These are phyloP conservation scores for Dreissena polymorpha DNA, from an alignment of 1,140 invertebrate species.

Conservation along the genomic window DNA sequence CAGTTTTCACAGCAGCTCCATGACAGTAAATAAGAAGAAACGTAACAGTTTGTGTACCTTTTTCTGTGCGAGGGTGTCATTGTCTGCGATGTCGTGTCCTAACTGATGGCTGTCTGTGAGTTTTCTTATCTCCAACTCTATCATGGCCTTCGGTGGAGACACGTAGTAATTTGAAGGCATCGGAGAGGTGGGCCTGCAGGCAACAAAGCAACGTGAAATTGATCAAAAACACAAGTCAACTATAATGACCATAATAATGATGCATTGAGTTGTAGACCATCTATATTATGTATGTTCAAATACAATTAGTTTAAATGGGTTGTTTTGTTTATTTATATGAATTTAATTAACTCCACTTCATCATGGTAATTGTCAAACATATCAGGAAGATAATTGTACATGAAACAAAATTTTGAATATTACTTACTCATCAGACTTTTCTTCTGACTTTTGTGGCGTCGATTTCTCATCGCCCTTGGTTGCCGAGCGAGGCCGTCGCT, in stretches of 20 bases:
- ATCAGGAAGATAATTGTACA: no score
- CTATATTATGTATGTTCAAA: background rate
- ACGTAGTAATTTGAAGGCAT: slow-evolving; percentile 71
- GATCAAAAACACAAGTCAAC: background rate
- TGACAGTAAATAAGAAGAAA: no score
- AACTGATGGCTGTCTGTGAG: slow-evolving; percentile 71
- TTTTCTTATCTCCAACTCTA: slow-evolving; percentile 74
- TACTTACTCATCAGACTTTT: slow-evolving; percentile 36
- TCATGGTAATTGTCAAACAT: background rate
- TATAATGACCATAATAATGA: background rate
- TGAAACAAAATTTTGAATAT: no score
- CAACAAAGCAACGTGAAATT: background rate
- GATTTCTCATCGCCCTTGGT: slow-evolving; percentile 15
- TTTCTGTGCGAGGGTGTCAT: slow-evolving; percentile 74
- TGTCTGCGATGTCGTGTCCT: slow-evolving; percentile 71
- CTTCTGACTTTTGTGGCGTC: slow-evolving; percentile 2
- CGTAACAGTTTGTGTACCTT: slow-evolving; percentile 67
- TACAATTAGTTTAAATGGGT: background rate
- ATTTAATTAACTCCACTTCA: background rate
- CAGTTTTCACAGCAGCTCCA: no score
- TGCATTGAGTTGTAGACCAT: background rate
- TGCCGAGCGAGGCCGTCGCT: slow-evolving; percentile 26
- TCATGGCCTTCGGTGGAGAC: slow-evolving; percentile 70
- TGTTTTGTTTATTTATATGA: background rate
- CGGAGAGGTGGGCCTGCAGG: slow-evolving; percentile 60